These are phyloP conservation scores for Gymnocephalus cernua DNA, from an alignment of 2,113 vertebrate species.

Conservation along the genomic window DNA sequence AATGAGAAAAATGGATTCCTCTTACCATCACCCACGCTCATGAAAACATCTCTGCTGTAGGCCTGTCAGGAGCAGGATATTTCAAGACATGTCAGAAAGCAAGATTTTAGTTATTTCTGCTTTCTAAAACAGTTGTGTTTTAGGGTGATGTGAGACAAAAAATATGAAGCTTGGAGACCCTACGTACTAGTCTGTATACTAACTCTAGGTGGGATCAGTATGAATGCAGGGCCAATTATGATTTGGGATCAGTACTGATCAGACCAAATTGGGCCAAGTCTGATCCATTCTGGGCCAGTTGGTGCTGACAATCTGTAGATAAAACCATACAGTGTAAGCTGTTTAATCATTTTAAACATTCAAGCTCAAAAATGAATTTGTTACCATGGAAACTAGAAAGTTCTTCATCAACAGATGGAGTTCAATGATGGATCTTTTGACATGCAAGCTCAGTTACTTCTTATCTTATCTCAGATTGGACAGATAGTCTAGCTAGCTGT, in stretches of 20 bases:
- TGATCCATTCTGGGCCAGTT: neutral
- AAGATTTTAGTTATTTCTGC: conserved; percentile 3
- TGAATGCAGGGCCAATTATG: neutral
- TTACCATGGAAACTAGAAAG: neutral
- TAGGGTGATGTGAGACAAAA: neutral
- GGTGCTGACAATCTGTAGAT: neutral
- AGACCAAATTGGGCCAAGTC: neutral
- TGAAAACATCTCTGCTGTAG: conserved; percentile 38
- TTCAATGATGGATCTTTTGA: conserved; percentile 1
- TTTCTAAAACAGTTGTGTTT: neutral
- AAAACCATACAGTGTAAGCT: neutral
- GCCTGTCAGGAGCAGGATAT: conserved; percentile 22
- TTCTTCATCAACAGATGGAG: neutral
- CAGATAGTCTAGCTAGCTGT: too few relatives aligned
- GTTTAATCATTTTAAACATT: neutral
- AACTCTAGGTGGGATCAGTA: neutral
- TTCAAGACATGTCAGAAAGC: conserved; percentile 18
- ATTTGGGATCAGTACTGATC: neutral
- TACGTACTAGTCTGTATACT: neutral
- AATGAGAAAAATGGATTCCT: conserved; percentile 67
- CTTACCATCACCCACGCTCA: conserved; percentile 27
- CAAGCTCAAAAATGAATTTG: neutral
- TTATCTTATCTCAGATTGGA: too few relatives aligned
- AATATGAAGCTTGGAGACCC: neutral
- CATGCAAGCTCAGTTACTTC: neutral